A percentile compares a stretch with the other conserved stretches of the same genome.
phyloP scores from a whole-genome alignment of 2,888 invertebrate genomes.

The Hemistola chrysoprasaria region DNA sequence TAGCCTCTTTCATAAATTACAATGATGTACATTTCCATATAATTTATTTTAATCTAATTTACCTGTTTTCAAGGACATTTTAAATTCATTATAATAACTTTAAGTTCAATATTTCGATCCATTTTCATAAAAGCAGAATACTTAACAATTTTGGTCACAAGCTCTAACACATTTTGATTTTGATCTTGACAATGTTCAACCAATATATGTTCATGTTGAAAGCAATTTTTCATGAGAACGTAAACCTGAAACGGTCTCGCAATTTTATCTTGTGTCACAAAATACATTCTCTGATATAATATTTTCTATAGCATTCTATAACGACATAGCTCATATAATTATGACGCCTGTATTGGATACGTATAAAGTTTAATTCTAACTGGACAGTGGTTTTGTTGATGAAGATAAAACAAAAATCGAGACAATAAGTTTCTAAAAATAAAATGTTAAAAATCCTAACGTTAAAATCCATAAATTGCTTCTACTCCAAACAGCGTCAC shows the following conservation, averaged over 20 bases:
- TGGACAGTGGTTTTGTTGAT: slow-evolving; percentile 28
- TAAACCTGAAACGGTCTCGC: slow-evolving; percentile 7
- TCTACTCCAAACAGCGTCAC: slow-evolving; percentile 63
- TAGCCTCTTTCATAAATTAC: slow-evolving; percentile 44
- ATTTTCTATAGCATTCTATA: slow-evolving; percentile 1
- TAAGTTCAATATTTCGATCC: slow-evolving; percentile 26
- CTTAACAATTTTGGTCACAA: slow-evolving; percentile 46
- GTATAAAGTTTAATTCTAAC: slow-evolving; percentile 5
- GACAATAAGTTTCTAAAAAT: slow-evolving; percentile 27
- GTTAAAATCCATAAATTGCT: slow-evolving; percentile 47
- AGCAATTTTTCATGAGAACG: slow-evolving; percentile 22
- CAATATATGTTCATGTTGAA: slow-evolving; percentile 16
- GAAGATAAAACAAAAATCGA: slow-evolving; percentile 5
- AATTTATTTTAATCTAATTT: slow-evolving; percentile 48
- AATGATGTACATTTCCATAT: slow-evolving; percentile 44
- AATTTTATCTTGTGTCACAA: slow-evolving; percentile 1
- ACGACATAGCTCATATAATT: slow-evolving; percentile 3
- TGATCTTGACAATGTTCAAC: slow-evolving; percentile 17
- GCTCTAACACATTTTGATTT: slow-evolving; percentile 37
- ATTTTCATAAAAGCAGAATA: slow-evolving; percentile 34
- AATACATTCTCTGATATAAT: slow-evolving; percentile 2
- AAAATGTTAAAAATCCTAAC: slow-evolving; percentile 40
- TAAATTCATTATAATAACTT: slow-evolving; percentile 37
- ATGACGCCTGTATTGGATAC: slow-evolving; percentile 3
- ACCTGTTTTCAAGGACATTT: slow-evolving; percentile 59